phyloP scores from a whole-genome alignment of 1,140 invertebrate genomes.

The Calosoma granatense region DNA sequence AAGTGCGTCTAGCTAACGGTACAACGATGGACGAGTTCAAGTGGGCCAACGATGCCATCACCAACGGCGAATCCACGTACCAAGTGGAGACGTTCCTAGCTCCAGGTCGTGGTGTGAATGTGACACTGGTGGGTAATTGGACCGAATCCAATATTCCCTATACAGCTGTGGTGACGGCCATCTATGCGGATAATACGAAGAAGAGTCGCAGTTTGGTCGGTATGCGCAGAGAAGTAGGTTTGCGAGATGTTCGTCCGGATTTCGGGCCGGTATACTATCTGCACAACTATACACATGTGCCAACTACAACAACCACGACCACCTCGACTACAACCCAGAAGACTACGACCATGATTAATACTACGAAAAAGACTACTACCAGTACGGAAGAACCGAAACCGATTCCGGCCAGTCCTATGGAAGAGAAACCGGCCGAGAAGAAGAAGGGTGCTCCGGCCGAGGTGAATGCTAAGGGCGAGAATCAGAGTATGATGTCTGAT shows the following conservation, averaged over 20 bases:
- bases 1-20: slow-evolving; percentile 49
- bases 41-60: slow-evolving; percentile 53
- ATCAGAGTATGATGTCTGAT: slow-evolving; percentile 23
- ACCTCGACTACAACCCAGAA: slow-evolving; percentile 55
- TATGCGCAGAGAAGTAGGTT: slow-evolving; percentile 48
- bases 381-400: slow-evolving; percentile 35
- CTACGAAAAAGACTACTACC: slow-evolving; percentile 43
- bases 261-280: slow-evolving; percentile 64
- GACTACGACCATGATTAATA: slow-evolving; percentile 47
- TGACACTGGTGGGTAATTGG: slow-evolving; percentile 59
- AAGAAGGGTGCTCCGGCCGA: slow-evolving; percentile 14
- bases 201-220: slow-evolving; percentile 41
- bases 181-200: slow-evolving; percentile 51
- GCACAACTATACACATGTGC: slow-evolving; percentile 60
- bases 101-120: slow-evolving; percentile 68
- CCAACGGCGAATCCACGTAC: slow-evolving; percentile 42
- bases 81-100: slow-evolving; percentile 50
- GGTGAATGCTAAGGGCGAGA: slow-evolving; percentile 18
- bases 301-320: slow-evolving; percentile 62
- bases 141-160: slow-evolving; percentile 63
- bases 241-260: slow-evolving; percentile 52
- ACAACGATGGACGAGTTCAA: slow-evolving; percentile 45
- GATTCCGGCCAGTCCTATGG: slow-evolving; percentile 25
- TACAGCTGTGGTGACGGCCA: slow-evolving; percentile 53
- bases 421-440: slow-evolving; percentile 14